Conservation (phyloP, 2,113 vertebrate genomes). For the Hepsetus odoe region DNA sequence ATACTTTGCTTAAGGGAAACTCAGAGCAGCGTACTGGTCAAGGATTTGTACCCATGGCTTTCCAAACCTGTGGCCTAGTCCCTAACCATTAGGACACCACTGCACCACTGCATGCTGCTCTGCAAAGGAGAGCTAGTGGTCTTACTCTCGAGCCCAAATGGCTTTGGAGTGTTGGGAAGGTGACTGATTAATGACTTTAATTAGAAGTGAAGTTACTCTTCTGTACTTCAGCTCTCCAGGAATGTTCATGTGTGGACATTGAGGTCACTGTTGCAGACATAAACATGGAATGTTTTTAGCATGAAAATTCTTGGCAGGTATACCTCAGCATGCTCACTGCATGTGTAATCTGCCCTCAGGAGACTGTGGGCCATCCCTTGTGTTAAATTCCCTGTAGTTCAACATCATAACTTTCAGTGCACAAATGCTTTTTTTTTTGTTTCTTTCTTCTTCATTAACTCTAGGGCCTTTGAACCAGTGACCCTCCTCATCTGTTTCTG, state of each 20-base stretch:
- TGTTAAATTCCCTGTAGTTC: constrained; percentile 38
- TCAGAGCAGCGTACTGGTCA: too few species aligned
- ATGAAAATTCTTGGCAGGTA: constrained; percentile 65
- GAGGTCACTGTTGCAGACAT: constrained; percentile 51
- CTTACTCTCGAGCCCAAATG: not conserved
- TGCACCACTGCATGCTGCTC: too few species aligned
- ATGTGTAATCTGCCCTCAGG: constrained; percentile 54
- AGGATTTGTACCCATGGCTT: too few species aligned
- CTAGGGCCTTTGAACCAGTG: not conserved
- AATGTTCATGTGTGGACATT: constrained; percentile 63
- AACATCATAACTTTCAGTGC: not conserved
- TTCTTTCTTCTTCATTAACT: not conserved
- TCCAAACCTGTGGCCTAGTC: too few species aligned
- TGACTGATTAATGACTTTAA: not conserved
- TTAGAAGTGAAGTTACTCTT: constrained; percentile 3
- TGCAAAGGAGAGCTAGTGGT: not conserved
- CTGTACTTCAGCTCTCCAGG: constrained; percentile 48
- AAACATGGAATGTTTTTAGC: constrained; percentile 59
- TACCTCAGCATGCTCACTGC: constrained; percentile 50
- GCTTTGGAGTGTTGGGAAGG: not conserved
- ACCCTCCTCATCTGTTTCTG: not conserved
- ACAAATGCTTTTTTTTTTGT: not conserved
- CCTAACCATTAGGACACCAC: too few species aligned
- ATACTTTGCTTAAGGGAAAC: too few species aligned
- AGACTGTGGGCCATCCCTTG: constrained; percentile 23